These are phyloP conservation scores for Speoplatyrhinus poulsoni DNA, from an alignment of 2,113 vertebrate genomes.

Conservation along the genomic window DNA sequence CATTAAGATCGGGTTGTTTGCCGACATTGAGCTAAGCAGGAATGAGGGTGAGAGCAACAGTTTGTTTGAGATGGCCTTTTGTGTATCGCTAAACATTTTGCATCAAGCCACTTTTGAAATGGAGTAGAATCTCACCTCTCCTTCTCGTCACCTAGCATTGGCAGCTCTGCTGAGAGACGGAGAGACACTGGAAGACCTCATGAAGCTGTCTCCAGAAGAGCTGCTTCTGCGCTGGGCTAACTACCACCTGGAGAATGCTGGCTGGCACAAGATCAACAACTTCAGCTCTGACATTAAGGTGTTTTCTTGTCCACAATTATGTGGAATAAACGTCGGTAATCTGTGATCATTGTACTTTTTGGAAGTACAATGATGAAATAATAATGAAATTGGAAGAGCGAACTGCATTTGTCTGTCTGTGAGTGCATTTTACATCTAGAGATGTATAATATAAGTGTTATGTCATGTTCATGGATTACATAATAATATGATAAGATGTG, in stretches of 20 bases:
- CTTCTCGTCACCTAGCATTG: conserved; percentile 76
- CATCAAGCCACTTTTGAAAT: conserved; percentile 6
- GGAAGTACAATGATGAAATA: too few species aligned
- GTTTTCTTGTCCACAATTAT: background rate
- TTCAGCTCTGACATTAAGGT: conserved; percentile 97
- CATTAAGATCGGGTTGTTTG: conserved; percentile 96
- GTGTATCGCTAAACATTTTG: background rate
- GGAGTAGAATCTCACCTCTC: conserved; percentile 24
- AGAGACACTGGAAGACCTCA: conserved; percentile 94
- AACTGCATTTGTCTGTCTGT: too few species aligned
- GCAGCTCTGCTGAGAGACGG: conserved; percentile 93
- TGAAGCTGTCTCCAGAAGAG: conserved; percentile 96
- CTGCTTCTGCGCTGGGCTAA: conserved; percentile 96
- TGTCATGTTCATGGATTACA: too few species aligned
- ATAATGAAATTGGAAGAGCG: too few species aligned
- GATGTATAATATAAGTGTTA: too few species aligned
- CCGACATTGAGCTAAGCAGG: conserved; percentile 93
- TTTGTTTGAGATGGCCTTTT: conserved; percentile 1
- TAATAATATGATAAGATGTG: too few species aligned
- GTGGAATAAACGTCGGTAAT: too few species aligned
- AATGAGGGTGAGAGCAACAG: conserved; percentile 86
- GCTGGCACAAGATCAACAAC: conserved; percentile 92
- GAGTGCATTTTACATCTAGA: too few species aligned
- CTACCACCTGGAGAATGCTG: conserved; percentile 94
- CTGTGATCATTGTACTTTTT: background rate